These are phyloP conservation scores for Elysia crispata DNA, from an alignment of 2,888 invertebrate species.

Conservation along the genomic window DNA sequence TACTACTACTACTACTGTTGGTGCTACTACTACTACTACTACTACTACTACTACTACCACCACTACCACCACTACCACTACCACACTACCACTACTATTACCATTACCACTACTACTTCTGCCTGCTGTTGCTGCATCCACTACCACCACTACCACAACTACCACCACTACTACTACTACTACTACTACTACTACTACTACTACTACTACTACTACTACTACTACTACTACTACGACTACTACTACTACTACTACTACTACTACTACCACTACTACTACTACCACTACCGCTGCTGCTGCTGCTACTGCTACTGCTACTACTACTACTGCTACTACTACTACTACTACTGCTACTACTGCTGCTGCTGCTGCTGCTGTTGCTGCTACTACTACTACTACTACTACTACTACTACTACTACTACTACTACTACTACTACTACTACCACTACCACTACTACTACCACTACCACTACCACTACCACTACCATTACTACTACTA, in stretches of 20 bases:
- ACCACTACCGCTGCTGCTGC: background rate
- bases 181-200: background rate
- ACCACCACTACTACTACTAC: background rate
- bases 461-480: slow-evolving; percentile 24
- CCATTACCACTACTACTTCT: no score
- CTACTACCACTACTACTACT: no score
- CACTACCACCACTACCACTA: no score
- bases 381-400: slow-evolving; percentile 32
- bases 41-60: no score
- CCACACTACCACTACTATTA: no score
- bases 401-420: slow-evolving; percentile 35
- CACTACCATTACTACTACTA: slow-evolving; percentile 35
- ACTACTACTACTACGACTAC: no score
- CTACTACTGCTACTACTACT: background rate
- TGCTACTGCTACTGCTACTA: background rate
- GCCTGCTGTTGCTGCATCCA: no score
- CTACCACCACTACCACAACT: no score
- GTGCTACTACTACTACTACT: no score
- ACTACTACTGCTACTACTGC: background rate
- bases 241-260: no score
- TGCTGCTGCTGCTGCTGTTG: slow-evolving; percentile 20
- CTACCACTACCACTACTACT: slow-evolving; percentile 17
- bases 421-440: slow-evolving; percentile 25
- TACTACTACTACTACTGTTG: no score
- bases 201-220: background rate